Conservation (phyloP, 2,113 vertebrate species). For the Myodes glareolus region DNA sequence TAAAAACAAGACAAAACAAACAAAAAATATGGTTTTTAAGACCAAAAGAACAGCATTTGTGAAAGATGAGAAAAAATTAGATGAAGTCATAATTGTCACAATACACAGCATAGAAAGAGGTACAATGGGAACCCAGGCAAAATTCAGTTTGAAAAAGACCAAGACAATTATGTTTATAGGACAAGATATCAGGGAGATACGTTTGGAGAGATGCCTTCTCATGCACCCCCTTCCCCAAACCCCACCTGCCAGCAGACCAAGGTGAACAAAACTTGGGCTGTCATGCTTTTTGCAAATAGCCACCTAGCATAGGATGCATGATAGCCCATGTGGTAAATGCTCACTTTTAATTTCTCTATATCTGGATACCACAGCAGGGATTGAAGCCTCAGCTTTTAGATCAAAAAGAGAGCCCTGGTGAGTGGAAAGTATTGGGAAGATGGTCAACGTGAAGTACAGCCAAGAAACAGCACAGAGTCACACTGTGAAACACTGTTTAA, state of each 20-base stretch:
- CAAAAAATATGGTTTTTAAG: not conserved
- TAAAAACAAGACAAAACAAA: conserved; percentile 4
- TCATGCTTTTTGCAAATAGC: not conserved
- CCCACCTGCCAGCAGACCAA: no score
- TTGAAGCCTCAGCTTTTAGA: not conserved
- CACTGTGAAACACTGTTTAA: not conserved
- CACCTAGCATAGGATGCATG: not conserved
- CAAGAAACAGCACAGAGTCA: not conserved
- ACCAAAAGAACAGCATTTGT: not conserved
- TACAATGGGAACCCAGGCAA: not conserved
- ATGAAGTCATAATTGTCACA: not conserved
- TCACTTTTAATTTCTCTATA: not conserved
- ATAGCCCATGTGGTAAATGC: not conserved
- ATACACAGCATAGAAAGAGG: not conserved
- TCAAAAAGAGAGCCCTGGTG: not conserved
- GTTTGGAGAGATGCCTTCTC: not conserved
- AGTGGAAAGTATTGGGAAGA: not conserved
- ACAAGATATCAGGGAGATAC: not conserved
- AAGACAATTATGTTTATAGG: not conserved
- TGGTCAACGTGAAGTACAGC: not conserved
- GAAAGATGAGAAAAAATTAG: conserved; percentile 10
- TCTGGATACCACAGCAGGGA: not conserved
- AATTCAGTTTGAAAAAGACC: not conserved
- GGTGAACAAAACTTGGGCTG: not conserved
- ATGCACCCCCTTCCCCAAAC: not conserved